Percentiles rank a stretch among this genome's conserved stretches.
phyloP scores from a whole-genome alignment of 2,888 invertebrate species.

The Lasioglossum oenotherae region DNA sequence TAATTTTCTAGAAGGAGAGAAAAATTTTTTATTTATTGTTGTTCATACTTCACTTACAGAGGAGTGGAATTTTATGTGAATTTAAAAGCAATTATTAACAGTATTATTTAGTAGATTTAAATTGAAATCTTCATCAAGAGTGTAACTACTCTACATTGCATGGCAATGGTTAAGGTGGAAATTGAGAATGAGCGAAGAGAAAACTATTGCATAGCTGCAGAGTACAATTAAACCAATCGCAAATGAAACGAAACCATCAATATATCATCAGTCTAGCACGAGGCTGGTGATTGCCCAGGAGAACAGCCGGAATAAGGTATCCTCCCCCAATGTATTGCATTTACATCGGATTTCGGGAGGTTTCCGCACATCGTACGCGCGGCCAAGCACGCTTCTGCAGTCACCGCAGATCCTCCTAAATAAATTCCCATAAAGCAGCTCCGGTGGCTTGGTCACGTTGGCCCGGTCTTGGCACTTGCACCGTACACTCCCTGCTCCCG shows the following conservation, averaged over 20 bases:
- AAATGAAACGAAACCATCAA: background rate
- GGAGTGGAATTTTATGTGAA: too few species aligned
- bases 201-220: background rate
- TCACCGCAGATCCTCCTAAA: slow-evolving; percentile 59
- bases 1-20: background rate
- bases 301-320: slow-evolving; percentile 3
- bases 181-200: background rate
- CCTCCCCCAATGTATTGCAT: slow-evolving; percentile 4
- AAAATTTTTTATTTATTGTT: background rate
- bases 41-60: too few species aligned
- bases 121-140: background rate
- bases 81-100: background rate
- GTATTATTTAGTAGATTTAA: background rate
- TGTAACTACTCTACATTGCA: background rate
- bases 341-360: slow-evolving; percentile 24
- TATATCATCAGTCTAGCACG: background rate
- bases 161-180: background rate
- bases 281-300: background rate
- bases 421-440: slow-evolving; percentile 70
- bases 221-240: background rate
- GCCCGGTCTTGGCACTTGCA: slow-evolving; percentile 51
- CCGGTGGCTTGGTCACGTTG: slow-evolving; percentile 57
- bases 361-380: slow-evolving; percentile 31
- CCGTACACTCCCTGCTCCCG: slow-evolving; percentile 62
- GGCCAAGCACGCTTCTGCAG: slow-evolving; percentile 40